Conservation (phyloP, 2,797 vertebrate species). For the Labeo calbasu region DNA sequence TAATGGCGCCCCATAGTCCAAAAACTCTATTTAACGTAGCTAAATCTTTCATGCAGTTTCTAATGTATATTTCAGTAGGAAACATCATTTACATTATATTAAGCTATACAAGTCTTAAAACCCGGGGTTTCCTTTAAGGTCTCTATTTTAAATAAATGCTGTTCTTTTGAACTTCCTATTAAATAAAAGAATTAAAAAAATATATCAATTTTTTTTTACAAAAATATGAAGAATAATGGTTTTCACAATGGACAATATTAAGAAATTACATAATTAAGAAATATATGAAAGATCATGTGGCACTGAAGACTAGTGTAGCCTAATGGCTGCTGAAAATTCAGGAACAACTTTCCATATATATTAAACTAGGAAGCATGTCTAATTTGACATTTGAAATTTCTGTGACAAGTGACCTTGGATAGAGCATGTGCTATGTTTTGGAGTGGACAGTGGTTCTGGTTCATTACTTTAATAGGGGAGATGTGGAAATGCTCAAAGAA, state of each 20-base stretch:
- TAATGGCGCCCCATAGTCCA: too few relatives aligned
- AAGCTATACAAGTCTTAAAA: too few relatives aligned
- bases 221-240: neutral
- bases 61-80: too few relatives aligned
- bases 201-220: too few relatives aligned
- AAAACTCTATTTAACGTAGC: too few relatives aligned
- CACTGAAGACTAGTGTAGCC: neutral
- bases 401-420: slow-evolving; percentile 9
- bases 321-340: neutral
- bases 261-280: neutral
- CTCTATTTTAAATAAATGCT: too few relatives aligned
- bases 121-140: too few relatives aligned
- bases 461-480: slow-evolving; percentile 92
- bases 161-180: neutral
- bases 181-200: neutral
- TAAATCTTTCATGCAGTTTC: too few relatives aligned
- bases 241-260: neutral
- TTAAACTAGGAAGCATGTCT: neutral
- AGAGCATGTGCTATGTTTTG: slow-evolving; percentile 25
- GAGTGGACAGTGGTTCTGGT: neutral
- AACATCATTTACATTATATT: too few relatives aligned
- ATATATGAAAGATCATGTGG: neutral
- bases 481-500: slow-evolving; percentile 98
- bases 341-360: neutral
- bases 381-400: neutral